Evolutionary conservation across 1,140 invertebrate genomes (phyloP).

Genomic region (Drosophila ananassae): DNA sequence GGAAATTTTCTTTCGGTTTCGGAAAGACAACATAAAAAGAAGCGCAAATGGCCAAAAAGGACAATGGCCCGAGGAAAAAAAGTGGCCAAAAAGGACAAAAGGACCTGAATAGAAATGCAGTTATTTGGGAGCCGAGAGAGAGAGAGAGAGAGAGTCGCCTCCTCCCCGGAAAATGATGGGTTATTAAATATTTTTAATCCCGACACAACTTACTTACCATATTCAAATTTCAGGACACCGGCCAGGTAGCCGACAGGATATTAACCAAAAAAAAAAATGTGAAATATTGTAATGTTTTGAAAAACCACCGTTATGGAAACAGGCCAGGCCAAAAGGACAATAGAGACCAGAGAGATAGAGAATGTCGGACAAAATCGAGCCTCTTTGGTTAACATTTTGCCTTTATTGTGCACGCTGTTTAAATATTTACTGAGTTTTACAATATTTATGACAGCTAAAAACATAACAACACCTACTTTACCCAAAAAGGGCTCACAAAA

Average conservation of each 20-base stretch:
- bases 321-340: constrained; percentile 46
- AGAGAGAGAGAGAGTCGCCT: background rate
- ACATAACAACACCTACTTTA: constrained; percentile 79
- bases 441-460: constrained; percentile 83
- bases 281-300: background rate
- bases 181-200: constrained; percentile 79
- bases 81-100: constrained; percentile 58
- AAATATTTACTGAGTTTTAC: constrained; percentile 82
- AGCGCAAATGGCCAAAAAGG: constrained; percentile 56
- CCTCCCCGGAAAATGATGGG: constrained; percentile 64
- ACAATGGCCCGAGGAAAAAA: constrained; percentile 62
- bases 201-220: constrained; percentile 16
- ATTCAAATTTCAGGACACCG: constrained; percentile 66
- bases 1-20: constrained; percentile 37
- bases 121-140: constrained; percentile 36
- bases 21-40: constrained; percentile 45
- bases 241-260: constrained; percentile 21
- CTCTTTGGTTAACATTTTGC: constrained; percentile 68
- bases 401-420: constrained; percentile 79
- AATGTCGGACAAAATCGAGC: constrained; percentile 31
- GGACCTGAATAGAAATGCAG: constrained; percentile 66
- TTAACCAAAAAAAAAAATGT: background rate
- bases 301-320: constrained; percentile 50
- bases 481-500: constrained; percentile 42
- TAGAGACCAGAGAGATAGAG: constrained; percentile 8